phyloP scores from a whole-genome alignment of 2,888 invertebrate species.

The Drosophila mettleri region DNA sequence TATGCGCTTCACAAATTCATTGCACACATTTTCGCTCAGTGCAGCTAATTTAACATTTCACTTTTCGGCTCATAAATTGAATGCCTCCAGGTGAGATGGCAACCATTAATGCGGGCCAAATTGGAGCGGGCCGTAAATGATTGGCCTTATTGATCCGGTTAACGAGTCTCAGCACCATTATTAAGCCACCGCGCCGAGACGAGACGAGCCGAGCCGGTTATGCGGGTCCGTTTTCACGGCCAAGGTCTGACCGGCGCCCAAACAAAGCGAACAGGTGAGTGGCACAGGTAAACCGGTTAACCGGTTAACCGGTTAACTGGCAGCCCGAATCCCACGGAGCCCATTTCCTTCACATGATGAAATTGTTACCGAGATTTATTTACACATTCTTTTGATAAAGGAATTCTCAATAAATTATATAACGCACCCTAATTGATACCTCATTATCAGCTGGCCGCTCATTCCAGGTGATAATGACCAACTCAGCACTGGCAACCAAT shows the following conservation, averaged over 20 bases:
- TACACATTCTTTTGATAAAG: constrained; percentile 23
- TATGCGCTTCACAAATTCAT: no score
- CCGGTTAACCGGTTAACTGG: constrained; percentile 18
- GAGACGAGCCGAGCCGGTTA: constrained; percentile 48
- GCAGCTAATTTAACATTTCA: constrained; percentile 54
- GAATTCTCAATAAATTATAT: constrained; percentile 11
- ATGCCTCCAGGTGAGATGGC: constrained; percentile 35
- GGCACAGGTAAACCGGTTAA: constrained; percentile 18
- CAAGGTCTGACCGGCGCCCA: constrained; percentile 45
- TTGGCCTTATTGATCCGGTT: constrained; percentile 64
- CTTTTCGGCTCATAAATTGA: constrained; percentile 64
- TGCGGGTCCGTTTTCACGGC: constrained; percentile 48
- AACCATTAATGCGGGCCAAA: constrained; percentile 43
- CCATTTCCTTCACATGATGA: constrained; percentile 8
- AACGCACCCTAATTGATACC: constrained; percentile 3
- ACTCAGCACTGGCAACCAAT: no score
- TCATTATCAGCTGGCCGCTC: constrained; percentile 16
- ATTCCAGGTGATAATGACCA: constrained; percentile 45
- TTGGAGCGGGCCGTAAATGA: constrained; percentile 43
- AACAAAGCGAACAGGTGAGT: constrained; percentile 2
- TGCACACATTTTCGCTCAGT: constrained; percentile 16
- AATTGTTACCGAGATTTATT: constrained; percentile 12
- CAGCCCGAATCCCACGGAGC: not conserved
- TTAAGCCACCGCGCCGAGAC: not conserved
- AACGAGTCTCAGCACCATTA: constrained; percentile 33